Percentiles rank a stretch among this genome's conserved stretches.
phyloP scores from a whole-genome alignment of 2,888 invertebrate genomes.

The Temnothorax ravouxi region DNA sequence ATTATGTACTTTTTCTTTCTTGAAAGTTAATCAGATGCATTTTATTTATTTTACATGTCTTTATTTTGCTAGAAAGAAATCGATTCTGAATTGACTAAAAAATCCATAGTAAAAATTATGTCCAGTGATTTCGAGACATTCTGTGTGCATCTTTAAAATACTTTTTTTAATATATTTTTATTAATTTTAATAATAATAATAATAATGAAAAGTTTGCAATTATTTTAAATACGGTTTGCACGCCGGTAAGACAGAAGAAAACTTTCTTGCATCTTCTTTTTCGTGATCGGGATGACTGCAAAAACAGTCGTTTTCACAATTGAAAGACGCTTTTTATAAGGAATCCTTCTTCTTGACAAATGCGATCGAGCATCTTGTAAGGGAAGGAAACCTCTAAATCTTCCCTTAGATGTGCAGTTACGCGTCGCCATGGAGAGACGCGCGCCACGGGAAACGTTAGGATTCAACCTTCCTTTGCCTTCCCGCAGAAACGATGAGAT shows the following conservation, averaged over 20 bases:
- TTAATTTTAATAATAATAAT: background rate
- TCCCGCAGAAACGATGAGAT: conserved; percentile 48
- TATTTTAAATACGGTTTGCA: background rate
- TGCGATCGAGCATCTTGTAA: background rate
- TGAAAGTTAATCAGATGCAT: background rate
- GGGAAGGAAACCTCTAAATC: conserved; percentile 16
- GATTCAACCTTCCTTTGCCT: background rate
- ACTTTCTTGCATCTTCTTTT: background rate
- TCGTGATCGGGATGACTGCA: background rate
- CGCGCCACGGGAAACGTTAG: background rate
- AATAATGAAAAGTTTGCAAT: background rate
- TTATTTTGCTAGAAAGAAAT: background rate
- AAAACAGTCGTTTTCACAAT: conserved; percentile 6
- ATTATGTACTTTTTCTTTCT: background rate
- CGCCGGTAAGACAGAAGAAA: background rate
- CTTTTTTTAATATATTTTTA: background rate
- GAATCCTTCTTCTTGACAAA: conserved; percentile 7
- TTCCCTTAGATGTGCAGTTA: background rate
- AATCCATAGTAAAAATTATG: background rate
- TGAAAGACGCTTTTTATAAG: background rate
- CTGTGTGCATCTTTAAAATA: background rate
- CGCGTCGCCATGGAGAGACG: background rate
- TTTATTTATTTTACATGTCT: background rate
- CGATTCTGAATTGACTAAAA: background rate
- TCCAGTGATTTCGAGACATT: background rate